Base-by-base conservation (phyloP, 1,140 invertebrate species). In the Macrobrachium nipponense region DNA sequence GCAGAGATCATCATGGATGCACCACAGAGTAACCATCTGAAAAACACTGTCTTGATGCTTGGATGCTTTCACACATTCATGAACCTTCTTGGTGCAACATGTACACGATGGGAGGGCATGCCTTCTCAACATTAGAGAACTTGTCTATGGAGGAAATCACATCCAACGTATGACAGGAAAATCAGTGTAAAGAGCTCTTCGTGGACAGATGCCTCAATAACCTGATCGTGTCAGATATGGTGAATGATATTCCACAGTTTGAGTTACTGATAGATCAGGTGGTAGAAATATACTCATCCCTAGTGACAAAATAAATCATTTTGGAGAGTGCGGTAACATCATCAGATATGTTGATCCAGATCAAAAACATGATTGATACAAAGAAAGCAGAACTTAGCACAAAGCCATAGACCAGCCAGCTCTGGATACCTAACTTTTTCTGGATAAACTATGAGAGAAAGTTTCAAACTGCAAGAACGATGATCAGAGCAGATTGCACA, bases 1-100 rank as follows among this genome's bases (percentile, higher is more conserved):
- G 76, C 76, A 17, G 76, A 78, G 76, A 60, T 78, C 44, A 78
- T 78, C 51, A 78, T 58, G 44, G 76, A 59, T 61, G 76, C 43
- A 78, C n/a, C 76, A 78, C 44, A 59, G 43, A 23, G 20, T 60
- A 78, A 0, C 58, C 58, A 3, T 36, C 7, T 59, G 75, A 77
- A 78, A 61, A 59, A 10, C 76, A 59, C 61, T 12, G 7, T 12
- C 59, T 14, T 58, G 3, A 23, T 60, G 76, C 15, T 17, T 78
- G 51, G 36, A 77, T 77, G 70, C 27, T 73, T 77, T 59, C 75
- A 77, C 8, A 59, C 36, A 59, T 78, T 78, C 43, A 20, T 59
- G 76, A 59, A 59, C n/a, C 76, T 78, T 18, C 15, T 59, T 59
- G 76, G 76, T 59, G 76, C 15, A 62, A 62, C 5, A 80, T 0